Evolutionary conservation across 2,797 vertebrate genomes (phyloP).

Genomic region (Coendou prehensilis): DNA sequence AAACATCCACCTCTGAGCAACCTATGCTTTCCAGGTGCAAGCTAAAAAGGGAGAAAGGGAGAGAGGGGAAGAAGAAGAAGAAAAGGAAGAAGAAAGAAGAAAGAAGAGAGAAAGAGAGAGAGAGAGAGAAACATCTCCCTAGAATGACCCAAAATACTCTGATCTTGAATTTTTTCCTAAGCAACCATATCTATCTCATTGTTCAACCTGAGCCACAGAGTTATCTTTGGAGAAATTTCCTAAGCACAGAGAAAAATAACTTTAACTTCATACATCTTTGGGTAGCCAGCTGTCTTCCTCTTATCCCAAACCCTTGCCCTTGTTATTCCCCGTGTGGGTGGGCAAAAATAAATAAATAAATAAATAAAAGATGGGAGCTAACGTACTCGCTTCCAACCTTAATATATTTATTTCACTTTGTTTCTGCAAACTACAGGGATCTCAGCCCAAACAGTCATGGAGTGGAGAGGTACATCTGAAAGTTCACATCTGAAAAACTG

Average conservation of each 20-base stretch:
- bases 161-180: background rate
- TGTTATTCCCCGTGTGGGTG: background rate
- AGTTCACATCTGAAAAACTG: background rate
- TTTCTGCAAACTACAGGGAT: background rate
- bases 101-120: too few species aligned
- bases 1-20: background rate
- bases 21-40: background rate
- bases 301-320: background rate
- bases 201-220: background rate
- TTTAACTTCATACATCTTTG: background rate
- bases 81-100: too few species aligned
- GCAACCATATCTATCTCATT: too few species aligned
- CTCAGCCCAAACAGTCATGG: background rate
- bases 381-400: too few species aligned
- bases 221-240: background rate
- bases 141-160: background rate
- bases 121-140: background rate
- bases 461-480: background rate
- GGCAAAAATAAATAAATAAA: background rate
- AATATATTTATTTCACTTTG: background rate
- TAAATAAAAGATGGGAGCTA: background rate
- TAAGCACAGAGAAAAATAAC: background rate
- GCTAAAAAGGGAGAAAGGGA: background rate
- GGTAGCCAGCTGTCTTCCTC: accelerated
- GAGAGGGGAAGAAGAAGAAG: background rate